Base-by-base conservation (phyloP, 2,797 vertebrate species). In the Spinibarbus caldwelli region DNA sequence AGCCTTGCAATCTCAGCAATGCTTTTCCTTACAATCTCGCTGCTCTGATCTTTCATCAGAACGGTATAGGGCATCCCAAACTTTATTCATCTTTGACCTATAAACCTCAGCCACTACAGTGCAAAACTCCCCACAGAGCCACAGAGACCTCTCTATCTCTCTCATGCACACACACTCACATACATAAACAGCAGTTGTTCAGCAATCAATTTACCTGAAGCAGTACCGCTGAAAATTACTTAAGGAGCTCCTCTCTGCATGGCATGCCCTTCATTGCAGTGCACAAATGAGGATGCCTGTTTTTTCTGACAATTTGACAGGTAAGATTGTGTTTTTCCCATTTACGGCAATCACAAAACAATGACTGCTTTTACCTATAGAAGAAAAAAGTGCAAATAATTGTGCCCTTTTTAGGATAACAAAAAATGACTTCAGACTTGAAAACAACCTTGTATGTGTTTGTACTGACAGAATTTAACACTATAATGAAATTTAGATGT, bases 51-150 rank as follows among this genome's bases (percentile, higher is more conserved):
- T 52, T 82, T 77, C 85, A 79, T 79, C 83, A 72, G 62, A 70
- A 36, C 71, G 64, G 70, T 81, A 45, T 68, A 36, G 34, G 70
- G 78, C 78, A 75, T 64, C 43, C 34, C 68, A 34, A 86, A 82
- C 71, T 70, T 77, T 86, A 82, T 70, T 86, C 85, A 82, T 86
- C 47, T 77, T 77, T 86, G 85, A 76, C 80, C 79, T 70, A 64
- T 79, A 85, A 85, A 79, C 76, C 67, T 85, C 52, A 70, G 52
- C 76, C 66, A 72, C 76, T 85, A 72, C 52, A 79, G 83, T 62
- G 76, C 38, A 71, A 85, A 78, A 26, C 52, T 79, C 76, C 76
- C 49, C 23, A 49, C 3, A 23, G 82, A 84, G 73, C 4, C 6
- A 0, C 43, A 71, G 66, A 62, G 11, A 36, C 45, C 43, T 54